phyloP scores from a whole-genome alignment of 2,797 vertebrate genomes.

The Microhierax caerulescens region DNA sequence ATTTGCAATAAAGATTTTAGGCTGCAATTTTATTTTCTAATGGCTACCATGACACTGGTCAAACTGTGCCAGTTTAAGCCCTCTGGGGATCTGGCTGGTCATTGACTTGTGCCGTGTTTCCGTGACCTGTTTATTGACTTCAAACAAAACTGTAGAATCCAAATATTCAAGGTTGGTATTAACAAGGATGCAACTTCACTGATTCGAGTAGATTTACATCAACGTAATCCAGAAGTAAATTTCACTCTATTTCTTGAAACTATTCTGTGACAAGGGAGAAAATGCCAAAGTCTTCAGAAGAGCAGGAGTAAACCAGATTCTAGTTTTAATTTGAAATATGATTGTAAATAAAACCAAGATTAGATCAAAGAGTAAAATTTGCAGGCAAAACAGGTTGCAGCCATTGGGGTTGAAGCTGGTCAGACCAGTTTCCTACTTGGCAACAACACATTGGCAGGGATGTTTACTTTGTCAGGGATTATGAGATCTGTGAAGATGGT shows the following conservation, averaged over 20 bases:
- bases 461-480: not conserved
- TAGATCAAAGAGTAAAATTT: conserved; percentile 42
- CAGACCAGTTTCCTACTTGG: conserved; percentile 11
- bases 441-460: not conserved
- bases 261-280: not conserved
- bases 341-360: conserved; percentile 48
- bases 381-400: not conserved
- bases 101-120: not conserved
- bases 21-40: not conserved
- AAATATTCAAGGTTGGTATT: not conserved
- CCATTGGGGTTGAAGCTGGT: not conserved
- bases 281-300: not conserved
- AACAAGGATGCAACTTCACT: not conserved
- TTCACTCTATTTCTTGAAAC: not conserved
- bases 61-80: not conserved
- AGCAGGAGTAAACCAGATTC: not conserved
- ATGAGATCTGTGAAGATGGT: not conserved
- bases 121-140: not conserved
- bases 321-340: conserved; percentile 14
- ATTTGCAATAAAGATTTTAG: not conserved
- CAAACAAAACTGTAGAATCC: not conserved
- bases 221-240: not conserved
- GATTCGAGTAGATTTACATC: not conserved
- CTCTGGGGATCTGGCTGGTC: not conserved
- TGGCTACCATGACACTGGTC: not conserved